Evolutionary conservation across 2,113 vertebrate species (phyloP).

Genomic region (Oriolus oriolus): DNA sequence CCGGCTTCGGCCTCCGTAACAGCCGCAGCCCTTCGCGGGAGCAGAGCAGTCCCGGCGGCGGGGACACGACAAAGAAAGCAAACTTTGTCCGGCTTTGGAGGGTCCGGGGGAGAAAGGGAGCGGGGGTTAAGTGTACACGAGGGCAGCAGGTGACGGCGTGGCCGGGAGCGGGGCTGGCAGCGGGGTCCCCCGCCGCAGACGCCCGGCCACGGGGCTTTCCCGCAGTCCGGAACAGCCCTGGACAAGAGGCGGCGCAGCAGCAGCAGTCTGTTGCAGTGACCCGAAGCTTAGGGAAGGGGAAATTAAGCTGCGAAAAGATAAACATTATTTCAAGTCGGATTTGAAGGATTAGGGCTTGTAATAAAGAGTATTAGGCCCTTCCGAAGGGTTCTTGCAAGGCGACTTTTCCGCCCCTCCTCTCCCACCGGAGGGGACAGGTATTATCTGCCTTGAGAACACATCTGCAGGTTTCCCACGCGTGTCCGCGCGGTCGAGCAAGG

Average conservation of each 20-base stretch:
- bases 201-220: background rate
- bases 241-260: background rate
- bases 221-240: background rate
- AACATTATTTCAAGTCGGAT: slow-evolving; percentile 84
- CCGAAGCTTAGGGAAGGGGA: slow-evolving; percentile 66
- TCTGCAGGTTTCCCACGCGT: background rate
- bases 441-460: background rate
- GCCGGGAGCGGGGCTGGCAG: background rate
- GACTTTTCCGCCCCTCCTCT: background rate
- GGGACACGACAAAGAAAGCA: background rate
- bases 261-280: slow-evolving; percentile 55
- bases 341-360: slow-evolving; percentile 83
- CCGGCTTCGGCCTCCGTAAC: too few species aligned
- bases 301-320: slow-evolving; percentile 80
- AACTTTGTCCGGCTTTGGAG: background rate
- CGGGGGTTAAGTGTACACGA: rapidly evolving
- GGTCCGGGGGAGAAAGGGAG: background rate
- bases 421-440: background rate
- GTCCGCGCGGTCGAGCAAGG: background rate
- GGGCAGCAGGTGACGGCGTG: background rate
- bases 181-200: background rate
- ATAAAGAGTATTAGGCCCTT: slow-evolving; percentile 80
- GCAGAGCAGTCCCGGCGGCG: background rate
- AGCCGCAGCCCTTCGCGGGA: background rate
- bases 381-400: slow-evolving; percentile 69